phyloP scores from a whole-genome alignment of 2,113 vertebrate species.

The Rhineura floridana region DNA sequence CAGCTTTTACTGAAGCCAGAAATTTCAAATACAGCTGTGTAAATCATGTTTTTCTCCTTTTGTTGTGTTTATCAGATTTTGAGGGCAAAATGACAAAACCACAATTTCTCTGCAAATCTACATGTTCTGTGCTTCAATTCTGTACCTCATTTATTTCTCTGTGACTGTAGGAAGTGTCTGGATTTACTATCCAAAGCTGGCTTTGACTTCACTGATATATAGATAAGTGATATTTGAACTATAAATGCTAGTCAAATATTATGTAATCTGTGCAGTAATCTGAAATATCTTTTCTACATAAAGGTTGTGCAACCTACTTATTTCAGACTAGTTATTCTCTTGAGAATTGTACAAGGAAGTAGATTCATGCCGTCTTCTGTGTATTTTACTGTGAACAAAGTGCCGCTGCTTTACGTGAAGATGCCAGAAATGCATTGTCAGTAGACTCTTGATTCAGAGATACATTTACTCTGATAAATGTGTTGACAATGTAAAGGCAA shows the following conservation, averaged over 20 bases:
- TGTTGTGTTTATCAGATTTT: not conserved
- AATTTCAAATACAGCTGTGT: not conserved
- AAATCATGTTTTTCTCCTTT: not conserved
- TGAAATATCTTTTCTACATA: not conserved
- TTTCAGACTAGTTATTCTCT: constrained; percentile 38
- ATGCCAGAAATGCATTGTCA: not conserved
- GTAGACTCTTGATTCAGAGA: not conserved
- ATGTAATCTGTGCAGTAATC: not conserved
- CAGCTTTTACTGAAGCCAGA: not conserved
- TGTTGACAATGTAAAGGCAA: constrained; percentile 6
- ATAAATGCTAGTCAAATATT: not conserved
- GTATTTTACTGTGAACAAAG: constrained; percentile 13
- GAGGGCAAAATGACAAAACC: not conserved
- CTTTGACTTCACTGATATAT: constrained; percentile 11
- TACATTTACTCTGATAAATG: not conserved
- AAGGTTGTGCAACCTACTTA: not conserved
- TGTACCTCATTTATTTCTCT: too few relatives aligned
- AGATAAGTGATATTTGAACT: not conserved
- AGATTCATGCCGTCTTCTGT: constrained; percentile 9
- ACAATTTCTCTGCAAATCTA: not conserved
- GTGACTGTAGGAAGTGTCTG: not conserved
- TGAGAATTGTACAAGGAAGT: not conserved
- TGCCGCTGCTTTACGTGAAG: constrained; percentile 7
- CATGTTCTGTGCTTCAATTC: not conserved
- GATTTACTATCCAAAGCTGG: constrained; percentile 2